These are phyloP conservation scores for Dynastes tityus DNA, from an alignment of 2,888 invertebrate species.

Conservation along the genomic window DNA sequence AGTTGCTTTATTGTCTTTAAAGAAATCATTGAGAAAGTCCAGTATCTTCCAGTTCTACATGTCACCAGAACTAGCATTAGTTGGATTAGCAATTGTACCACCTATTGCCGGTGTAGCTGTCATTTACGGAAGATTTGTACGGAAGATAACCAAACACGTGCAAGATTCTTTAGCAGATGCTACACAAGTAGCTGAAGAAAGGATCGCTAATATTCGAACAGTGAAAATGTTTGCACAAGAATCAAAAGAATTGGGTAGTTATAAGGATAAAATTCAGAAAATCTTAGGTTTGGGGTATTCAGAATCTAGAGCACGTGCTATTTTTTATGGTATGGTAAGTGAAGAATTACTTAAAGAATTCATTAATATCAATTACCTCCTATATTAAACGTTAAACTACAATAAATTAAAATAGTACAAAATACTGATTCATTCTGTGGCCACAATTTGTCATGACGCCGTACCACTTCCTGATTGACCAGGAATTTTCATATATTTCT, in stretches of 20 bases:
- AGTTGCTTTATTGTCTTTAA: slow-evolving; percentile 78
- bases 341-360: background rate
- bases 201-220: slow-evolving; percentile 92
- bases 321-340: slow-evolving; percentile 91
- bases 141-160: slow-evolving; percentile 86
- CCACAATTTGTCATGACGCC: background rate
- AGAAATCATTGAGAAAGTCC: background rate
- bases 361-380: background rate
- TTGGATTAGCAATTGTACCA: slow-evolving; percentile 92
- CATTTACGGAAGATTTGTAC: slow-evolving; percentile 87
- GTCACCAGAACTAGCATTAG: slow-evolving; percentile 89
- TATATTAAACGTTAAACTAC: background rate
- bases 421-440: background rate
- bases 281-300: slow-evolving; percentile 87
- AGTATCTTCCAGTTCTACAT: slow-evolving; percentile 84
- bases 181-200: slow-evolving; percentile 89
- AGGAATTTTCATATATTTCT: background rate
- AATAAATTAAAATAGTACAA: background rate
- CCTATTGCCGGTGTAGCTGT: slow-evolving; percentile 90
- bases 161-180: slow-evolving; percentile 81
- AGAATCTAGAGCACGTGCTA: slow-evolving; percentile 89
- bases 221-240: slow-evolving; percentile 96
- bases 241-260: slow-evolving; percentile 80
- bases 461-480: background rate
- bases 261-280: slow-evolving; percentile 78